Evolutionary conservation across 1,140 invertebrate genomes (phyloP), one percentile per base, ranked within the genome.

Genomic region (Maconellicoccus hirsutus): DNA sequence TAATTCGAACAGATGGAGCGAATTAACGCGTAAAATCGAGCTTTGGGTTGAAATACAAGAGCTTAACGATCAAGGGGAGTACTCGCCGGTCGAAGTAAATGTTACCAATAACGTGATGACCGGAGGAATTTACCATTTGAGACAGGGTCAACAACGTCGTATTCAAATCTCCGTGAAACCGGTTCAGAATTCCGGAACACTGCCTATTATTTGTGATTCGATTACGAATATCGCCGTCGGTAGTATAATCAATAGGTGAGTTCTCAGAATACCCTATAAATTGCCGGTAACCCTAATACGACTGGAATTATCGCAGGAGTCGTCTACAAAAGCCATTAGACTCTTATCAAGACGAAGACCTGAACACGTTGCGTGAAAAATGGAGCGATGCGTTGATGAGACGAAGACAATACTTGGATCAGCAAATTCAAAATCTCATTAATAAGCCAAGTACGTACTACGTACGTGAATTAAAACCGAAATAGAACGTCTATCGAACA

Each of bases 331-430:
- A 93, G 79, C 87, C 91, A 0, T 79, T 98, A 69, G 97, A 99
- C 81, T 97, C 94, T 12, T 99, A 99, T 79, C 96, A 98, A 80
- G 97, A 99, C 75, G 94, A 96, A 79, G 97, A 98, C 81, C 82
- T 99, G 33, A 88, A 86, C 4, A 80, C 89, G 38, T 81, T 99
- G 16, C 82, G 94, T 38, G 92, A 95, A 75, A 91, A 95, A 76
- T 98, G 96, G 95, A 92, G 89, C 77, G 91, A 95, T 72, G 94
- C 94, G 19, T 82, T 98, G 72, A 86, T 88, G 73, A 84, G 93
- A 74, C 82, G 91, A 70, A 85, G 92, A 66, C 88, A 93, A 75
- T 96, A 98, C 80, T 83, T 98, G 63, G 91, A 97, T 80, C 89
- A 94, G 75, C 94, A 98, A 78, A 86, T 96, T 73, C 83, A 92